phyloP scores from a whole-genome alignment of 2,797 vertebrate species.

The Pseudochaenichthys georgianus region DNA sequence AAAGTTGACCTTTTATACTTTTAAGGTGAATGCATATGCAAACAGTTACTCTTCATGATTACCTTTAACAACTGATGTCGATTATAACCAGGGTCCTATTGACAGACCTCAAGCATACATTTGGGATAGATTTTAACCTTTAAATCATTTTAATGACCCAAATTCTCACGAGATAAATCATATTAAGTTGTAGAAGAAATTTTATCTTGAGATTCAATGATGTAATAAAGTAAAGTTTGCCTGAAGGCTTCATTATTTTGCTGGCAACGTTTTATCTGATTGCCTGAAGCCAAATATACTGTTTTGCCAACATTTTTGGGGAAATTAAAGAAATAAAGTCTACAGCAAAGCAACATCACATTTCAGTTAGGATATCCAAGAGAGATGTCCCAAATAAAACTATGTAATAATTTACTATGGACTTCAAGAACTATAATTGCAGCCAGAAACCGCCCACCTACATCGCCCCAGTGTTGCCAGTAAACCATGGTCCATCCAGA shows the following conservation, averaged over 20 bases:
- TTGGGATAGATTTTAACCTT: neutral
- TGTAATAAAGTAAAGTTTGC: neutral
- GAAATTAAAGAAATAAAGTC: neutral
- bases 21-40: neutral
- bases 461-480: slow-evolving; percentile 5
- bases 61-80: neutral
- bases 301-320: rapidly evolving
- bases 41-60: neutral
- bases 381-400: neutral
- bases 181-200: neutral
- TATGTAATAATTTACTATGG: neutral
- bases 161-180: neutral
- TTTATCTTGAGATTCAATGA: neutral
- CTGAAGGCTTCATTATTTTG: slow-evolving; percentile 6
- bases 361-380: neutral
- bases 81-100: neutral
- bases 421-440: slow-evolving; percentile 2
- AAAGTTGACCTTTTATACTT: neutral
- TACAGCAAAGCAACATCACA: no score
- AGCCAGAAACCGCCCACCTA: slow-evolving; percentile 7
- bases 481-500: neutral
- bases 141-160: neutral
- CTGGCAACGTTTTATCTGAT: slow-evolving; percentile 5
- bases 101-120: neutral
- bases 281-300: neutral